Evolutionary conservation across 1,140 invertebrate genomes (phyloP).

Genomic region (Cyclargus thomasi): DNA sequence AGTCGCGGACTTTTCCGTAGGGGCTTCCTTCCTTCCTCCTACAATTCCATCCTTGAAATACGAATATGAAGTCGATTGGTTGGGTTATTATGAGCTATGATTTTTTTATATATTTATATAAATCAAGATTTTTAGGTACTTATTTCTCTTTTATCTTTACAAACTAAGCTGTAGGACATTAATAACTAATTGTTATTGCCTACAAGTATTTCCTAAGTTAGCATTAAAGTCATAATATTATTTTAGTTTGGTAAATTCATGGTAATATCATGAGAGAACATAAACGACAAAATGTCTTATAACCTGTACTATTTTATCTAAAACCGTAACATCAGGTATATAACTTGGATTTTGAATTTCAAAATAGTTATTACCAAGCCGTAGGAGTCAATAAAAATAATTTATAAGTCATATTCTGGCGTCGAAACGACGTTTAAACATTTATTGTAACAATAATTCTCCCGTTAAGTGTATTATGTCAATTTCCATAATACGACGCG

Average conservation of each 20-base stretch:
- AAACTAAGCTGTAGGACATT: too few species aligned
- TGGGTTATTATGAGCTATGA: too few species aligned
- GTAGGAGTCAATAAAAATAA: not conserved
- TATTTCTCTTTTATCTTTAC: too few species aligned
- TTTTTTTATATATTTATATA: too few species aligned
- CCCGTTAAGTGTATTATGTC: slow-evolving; percentile 36
- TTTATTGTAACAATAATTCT: slow-evolving; percentile 17
- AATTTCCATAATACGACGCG: slow-evolving; percentile 56
- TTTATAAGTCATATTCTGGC: not conserved
- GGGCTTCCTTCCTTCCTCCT: too few species aligned
- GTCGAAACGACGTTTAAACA: not conserved
- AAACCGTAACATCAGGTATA: not conserved
- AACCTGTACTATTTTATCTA: not conserved
- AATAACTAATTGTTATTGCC: too few species aligned
- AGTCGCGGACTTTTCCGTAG: too few species aligned
- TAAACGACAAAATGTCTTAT: not conserved
- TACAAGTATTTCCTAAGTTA: not conserved
- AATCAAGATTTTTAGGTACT: too few species aligned
- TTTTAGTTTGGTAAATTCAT: not conserved
- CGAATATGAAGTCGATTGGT: too few species aligned
- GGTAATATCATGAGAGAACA: not conserved
- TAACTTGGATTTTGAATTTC: not conserved
- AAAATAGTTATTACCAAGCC: not conserved
- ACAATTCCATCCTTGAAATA: too few species aligned
- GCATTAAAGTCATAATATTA: not conserved